Percentiles rank a stretch among this genome's conserved stretches.
Evolutionary conservation across 2,888 invertebrate genomes (phyloP).

Genomic region (Bibio marci): DNA sequence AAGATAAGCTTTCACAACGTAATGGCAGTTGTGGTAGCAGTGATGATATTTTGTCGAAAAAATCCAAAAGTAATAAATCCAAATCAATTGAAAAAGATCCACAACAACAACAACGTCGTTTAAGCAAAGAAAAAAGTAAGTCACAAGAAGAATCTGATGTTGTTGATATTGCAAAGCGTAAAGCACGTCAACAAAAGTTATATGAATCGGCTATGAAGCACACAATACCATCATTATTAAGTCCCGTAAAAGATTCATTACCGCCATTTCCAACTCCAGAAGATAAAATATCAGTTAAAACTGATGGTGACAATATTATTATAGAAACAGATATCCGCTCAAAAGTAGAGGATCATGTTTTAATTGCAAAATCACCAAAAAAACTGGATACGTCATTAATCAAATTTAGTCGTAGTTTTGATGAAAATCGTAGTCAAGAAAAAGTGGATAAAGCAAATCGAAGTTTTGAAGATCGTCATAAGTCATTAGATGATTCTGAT

Average conservation of each 20-base stretch:
- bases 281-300: conserved; percentile 53
- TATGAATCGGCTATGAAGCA: conserved; percentile 61
- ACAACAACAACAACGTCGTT: conserved; percentile 16
- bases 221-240: conserved; percentile 47
- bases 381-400: conserved; percentile 44
- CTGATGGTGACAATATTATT: conserved; percentile 50
- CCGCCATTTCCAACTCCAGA: conserved; percentile 56
- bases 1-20: too few species aligned
- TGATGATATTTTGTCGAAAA: too few species aligned
- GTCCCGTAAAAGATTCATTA: conserved; percentile 53
- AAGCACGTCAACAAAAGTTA: conserved; percentile 56
- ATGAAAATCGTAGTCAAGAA: conserved; percentile 36
- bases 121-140: conserved; percentile 41
- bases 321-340: conserved; percentile 57
- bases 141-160: conserved; percentile 58
- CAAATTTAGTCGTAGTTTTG: conserved; percentile 44
- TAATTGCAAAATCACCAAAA: conserved; percentile 57
- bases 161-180: conserved; percentile 47
- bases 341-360: conserved; percentile 56
- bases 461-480: conserved; percentile 44
- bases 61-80: conserved; percentile 35
- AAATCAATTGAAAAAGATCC: conserved; percentile 32
- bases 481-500: conserved; percentile 42
- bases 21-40: too few species aligned
- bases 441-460: conserved; percentile 41